These are phyloP conservation scores for Pedetes capensis DNA, from an alignment of 2,113 vertebrate genomes.

Conservation along the genomic window DNA sequence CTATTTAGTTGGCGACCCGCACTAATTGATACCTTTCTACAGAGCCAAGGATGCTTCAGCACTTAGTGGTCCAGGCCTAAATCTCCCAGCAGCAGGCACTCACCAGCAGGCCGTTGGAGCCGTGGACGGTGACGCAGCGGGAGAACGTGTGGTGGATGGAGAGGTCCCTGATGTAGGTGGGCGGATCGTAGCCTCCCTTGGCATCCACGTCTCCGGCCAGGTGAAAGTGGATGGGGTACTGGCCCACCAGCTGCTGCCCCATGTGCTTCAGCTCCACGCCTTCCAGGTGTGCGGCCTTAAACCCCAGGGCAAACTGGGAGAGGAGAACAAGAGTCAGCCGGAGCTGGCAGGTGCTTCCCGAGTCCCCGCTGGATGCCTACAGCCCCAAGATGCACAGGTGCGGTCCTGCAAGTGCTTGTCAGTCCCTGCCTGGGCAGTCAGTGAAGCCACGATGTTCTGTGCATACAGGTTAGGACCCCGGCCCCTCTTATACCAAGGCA, in stretches of 20 bases:
- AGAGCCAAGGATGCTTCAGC: not conserved
- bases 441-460: not conserved
- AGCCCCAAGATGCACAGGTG: rapidly evolving
- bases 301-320: constrained; percentile 89
- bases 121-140: constrained; percentile 94
- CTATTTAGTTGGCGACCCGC: not conserved
- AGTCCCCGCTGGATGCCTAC: not conserved
- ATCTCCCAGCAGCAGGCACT: constrained; percentile 80
- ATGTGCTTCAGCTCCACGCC: constrained; percentile 94
- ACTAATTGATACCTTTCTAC: not conserved
- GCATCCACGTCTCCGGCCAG: constrained; percentile 95
- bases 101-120: constrained; percentile 96
- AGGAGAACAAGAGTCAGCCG: not conserved
- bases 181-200: constrained; percentile 91
- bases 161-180: constrained; percentile 89
- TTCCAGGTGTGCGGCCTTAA: constrained; percentile 91
- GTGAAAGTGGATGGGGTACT: constrained; percentile 98
- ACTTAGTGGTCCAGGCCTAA: too few relatives aligned
- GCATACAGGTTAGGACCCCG: not conserved
- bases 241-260: constrained; percentile 97
- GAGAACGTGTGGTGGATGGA: constrained; percentile 97
- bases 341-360: rapidly evolving
- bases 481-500: not conserved
- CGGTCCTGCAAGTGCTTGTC: rapidly evolving
- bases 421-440: not conserved